These are phyloP conservation scores for Chaetorhynchus papuensis DNA, from an alignment of 2,113 vertebrate species.

Conservation along the genomic window DNA sequence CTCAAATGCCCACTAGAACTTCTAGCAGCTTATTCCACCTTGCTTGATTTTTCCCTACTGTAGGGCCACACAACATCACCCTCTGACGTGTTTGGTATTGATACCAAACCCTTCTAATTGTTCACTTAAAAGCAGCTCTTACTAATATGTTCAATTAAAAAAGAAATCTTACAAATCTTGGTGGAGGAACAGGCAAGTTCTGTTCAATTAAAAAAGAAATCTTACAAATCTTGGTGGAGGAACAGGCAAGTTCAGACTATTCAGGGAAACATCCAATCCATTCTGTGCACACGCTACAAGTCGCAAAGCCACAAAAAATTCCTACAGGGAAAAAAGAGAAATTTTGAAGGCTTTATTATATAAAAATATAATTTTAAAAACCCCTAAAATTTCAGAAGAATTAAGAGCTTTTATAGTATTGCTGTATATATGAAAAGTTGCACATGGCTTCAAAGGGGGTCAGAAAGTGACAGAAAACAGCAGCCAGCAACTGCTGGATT, in stretches of 20 bases:
- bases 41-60: neutral
- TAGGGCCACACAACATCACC: neutral
- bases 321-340: constrained; percentile 71
- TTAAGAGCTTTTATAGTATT: neutral
- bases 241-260: constrained; percentile 85
- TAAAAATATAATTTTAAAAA: neutral
- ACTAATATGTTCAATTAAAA: neutral
- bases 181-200: constrained; percentile 85
- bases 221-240: constrained; percentile 97
- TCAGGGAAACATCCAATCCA: constrained; percentile 92
- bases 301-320: constrained; percentile 92
- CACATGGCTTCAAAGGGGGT: neutral
- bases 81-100: neutral
- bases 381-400: neutral
- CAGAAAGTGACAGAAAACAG: neutral
- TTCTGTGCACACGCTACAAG: constrained; percentile 97
- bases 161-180: constrained; percentile 90
- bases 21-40: neutral
- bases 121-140: neutral
- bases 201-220: neutral
- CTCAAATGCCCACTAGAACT: neutral
- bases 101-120: neutral
- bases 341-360: neutral
- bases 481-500: neutral
- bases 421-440: neutral